Percentiles rank a stretch among this genome's conserved stretches.
These are phyloP conservation scores for Lasioglossum zephyrum DNA, from an alignment of 2,888 invertebrate species.

Conservation along the genomic window DNA sequence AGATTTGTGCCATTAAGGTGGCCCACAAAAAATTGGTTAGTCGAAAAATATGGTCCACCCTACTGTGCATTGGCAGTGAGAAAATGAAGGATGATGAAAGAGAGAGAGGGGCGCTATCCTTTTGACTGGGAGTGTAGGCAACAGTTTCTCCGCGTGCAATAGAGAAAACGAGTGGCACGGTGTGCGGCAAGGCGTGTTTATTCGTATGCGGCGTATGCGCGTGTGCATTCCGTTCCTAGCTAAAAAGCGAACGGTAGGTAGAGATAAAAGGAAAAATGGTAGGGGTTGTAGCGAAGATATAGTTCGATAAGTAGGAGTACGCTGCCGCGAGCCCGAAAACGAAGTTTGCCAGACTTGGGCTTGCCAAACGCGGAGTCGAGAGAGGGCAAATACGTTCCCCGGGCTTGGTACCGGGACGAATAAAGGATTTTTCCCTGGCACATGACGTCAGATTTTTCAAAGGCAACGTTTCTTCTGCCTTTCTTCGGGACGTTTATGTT, in stretches of 20 bases:
- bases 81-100: background rate
- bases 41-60: no score
- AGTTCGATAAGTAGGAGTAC: conserved; percentile 70
- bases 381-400: conserved; percentile 70
- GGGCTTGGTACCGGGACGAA: conserved; percentile 59
- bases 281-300: conserved; percentile 46
- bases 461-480: conserved; percentile 44
- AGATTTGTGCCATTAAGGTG: no score
- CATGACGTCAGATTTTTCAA: conserved; percentile 59
- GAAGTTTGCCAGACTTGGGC: conserved; percentile 70
- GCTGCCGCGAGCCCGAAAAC: conserved; percentile 55
- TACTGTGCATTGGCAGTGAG: no score
- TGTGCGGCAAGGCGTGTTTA: background rate
- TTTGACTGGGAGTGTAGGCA: conserved; percentile 23
- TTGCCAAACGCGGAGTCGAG: conserved; percentile 70
- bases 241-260: conserved; percentile 7
- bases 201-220: conserved; percentile 9
- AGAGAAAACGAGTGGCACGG: background rate
- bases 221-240: background rate
- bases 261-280: conserved; percentile 40
- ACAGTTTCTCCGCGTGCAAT: conserved; percentile 44
- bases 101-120: background rate
- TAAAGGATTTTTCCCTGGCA: conserved; percentile 65
- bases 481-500: conserved; percentile 21
- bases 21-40: no score